phyloP scores from a whole-genome alignment of 2,113 vertebrate genomes.

The Scophthalmus maximus region DNA sequence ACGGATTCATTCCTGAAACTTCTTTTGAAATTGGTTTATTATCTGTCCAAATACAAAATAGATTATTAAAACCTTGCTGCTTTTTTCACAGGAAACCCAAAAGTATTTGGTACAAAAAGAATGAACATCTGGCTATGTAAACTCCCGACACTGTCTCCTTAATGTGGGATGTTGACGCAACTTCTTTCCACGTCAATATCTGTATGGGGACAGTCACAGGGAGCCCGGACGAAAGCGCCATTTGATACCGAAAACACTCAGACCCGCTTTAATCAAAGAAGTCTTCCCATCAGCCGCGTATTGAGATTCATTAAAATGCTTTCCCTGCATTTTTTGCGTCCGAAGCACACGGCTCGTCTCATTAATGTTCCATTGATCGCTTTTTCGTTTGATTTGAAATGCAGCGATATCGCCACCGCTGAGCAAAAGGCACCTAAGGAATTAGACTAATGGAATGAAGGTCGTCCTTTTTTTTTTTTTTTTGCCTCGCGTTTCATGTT shows the following conservation, averaged over 20 bases:
- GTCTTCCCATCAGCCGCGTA: conserved; percentile 49
- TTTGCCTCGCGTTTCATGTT: conserved; percentile 43
- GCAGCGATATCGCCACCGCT: conserved; percentile 57
- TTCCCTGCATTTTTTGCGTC: conserved; percentile 60
- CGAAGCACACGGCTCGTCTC: conserved; percentile 65
- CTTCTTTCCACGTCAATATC: conserved; percentile 19
- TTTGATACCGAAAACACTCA: conserved; percentile 46
- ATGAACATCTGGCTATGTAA: no score
- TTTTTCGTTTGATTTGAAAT: conserved; percentile 78
- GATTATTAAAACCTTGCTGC: neutral
- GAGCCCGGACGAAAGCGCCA: conserved; percentile 49
- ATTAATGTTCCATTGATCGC: conserved; percentile 78
- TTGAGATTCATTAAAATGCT: conserved; percentile 73
- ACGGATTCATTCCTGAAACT: no score
- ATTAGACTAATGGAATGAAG: conserved; percentile 76
- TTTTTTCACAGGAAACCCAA: neutral
- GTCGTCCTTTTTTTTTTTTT: conserved; percentile 31
- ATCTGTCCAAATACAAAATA: neutral
- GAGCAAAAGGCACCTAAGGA: conserved; percentile 66
- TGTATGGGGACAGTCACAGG: conserved; percentile 21
- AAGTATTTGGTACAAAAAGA: no score
- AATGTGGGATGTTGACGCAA: neutral
- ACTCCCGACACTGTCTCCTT: neutral
- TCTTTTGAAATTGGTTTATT: no score
- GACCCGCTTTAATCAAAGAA: conserved; percentile 74